Evolutionary conservation across 2,888 invertebrate genomes (phyloP), one percentile per base, ranked within the genome.

Genomic region (Torymus tubicola): DNA sequence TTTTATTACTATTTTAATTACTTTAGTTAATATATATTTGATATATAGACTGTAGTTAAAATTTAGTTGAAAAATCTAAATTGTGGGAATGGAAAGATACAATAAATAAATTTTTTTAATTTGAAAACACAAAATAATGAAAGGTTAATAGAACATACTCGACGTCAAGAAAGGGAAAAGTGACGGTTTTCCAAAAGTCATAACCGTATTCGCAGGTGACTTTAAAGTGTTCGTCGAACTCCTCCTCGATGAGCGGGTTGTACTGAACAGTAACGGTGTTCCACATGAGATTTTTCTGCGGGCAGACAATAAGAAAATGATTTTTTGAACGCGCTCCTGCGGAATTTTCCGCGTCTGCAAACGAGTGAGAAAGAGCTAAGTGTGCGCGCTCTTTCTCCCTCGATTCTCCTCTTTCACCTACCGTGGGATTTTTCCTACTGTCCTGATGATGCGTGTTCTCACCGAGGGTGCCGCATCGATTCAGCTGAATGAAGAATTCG

Each of bases 181-280:
- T 97, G 58, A 98, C 97, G 0, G 98, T 98, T 91, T 98, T 98
- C 97, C 98, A 97, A 92, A 97, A 98, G 91, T 98, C 98, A 89
- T 98, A 98, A 78, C 98, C 98, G 87, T 98, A 98, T 91, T 98
- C 98, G 92, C 98, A 98, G 63, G 97, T 98, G 71, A 98, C 97
- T 92, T 98, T 97, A 91, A 97, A 98, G 89, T 98, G 98, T 87
- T 98, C 97, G 90, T 98, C 98, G 91, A 96, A 95, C 90, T 98
- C 98, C 89, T 98, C 98, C 89, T 98, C 98, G 78, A 98, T 98
- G 85, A 98, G 91, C 0, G 97, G 94, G 91, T 97, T 98, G 91
- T 98, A 98, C 90, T 98, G 98, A 73, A 98, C 97, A 2, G 97
- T 98, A 73, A 98, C 96, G 0, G 98, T 98, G 90, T 98, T 98